These are phyloP conservation scores for Falco naumanni DNA, from an alignment of 2,797 vertebrate species.

Conservation along the genomic window DNA sequence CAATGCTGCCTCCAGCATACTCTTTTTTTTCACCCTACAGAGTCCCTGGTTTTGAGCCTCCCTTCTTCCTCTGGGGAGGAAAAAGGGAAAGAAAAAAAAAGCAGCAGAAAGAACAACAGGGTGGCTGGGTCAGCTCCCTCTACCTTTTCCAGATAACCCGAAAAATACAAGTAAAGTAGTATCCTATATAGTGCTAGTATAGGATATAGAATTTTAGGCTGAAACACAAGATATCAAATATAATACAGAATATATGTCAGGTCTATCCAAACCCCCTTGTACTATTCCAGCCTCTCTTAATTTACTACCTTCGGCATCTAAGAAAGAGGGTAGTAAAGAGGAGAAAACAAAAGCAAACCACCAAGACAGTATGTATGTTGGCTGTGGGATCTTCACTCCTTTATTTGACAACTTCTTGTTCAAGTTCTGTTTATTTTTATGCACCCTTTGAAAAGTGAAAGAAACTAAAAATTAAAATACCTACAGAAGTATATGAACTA, in stretches of 20 bases:
- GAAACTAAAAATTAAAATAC: background rate
- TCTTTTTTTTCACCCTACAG: background rate
- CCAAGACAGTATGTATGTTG: background rate
- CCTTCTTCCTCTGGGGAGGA: background rate
- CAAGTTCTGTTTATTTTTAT: slow-evolving; percentile 3
- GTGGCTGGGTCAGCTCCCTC: background rate
- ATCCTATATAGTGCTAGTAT: background rate
- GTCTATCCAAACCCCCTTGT: background rate
- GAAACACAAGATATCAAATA: background rate
- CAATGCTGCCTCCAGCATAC: background rate
- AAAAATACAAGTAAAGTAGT: background rate
- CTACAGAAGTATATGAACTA: background rate
- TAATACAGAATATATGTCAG: background rate
- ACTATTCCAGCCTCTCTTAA: background rate
- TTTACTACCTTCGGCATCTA: background rate
- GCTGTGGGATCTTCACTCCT: background rate
- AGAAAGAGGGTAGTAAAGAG: background rate
- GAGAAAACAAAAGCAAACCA: background rate
- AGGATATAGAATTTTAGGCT: background rate
- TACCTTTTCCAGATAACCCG: background rate
- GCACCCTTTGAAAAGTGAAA: background rate
- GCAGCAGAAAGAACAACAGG: background rate
- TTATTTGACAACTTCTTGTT: background rate
- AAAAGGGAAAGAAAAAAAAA: background rate
- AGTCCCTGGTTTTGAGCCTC: background rate